phyloP scores from a whole-genome alignment of 2,797 vertebrate genomes.

The Lepus oiostolus region DNA sequence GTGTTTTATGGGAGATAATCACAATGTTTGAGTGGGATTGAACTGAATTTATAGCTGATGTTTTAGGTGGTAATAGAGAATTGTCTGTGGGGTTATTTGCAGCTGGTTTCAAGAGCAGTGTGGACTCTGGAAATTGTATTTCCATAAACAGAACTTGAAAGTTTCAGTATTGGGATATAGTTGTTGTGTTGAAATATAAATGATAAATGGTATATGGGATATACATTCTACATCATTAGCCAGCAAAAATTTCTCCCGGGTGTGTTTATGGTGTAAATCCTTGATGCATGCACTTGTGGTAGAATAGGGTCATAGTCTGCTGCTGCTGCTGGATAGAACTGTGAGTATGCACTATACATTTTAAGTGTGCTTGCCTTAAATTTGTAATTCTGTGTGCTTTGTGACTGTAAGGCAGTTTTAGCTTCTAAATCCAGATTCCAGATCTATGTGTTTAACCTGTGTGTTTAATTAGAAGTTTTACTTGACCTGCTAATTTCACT shows the following conservation, averaged over 20 bases:
- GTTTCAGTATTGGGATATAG: neutral
- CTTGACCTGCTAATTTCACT: constrained; percentile 73
- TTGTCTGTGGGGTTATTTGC: constrained; percentile 51
- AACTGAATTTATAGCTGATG: neutral
- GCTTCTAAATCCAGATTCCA: constrained; percentile 70
- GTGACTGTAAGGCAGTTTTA: constrained; percentile 63
- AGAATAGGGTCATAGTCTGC: neutral
- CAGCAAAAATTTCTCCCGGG: neutral
- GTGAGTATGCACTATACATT: neutral
- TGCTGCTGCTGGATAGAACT: neutral
- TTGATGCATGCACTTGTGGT: neutral
- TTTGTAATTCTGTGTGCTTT: constrained; percentile 67
- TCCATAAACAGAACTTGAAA: constrained; percentile 23
- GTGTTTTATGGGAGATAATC: constrained; percentile 53
- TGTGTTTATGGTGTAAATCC: constrained; percentile 1
- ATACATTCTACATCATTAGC: neutral
- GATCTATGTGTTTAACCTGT: constrained; percentile 75
- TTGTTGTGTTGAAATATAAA: constrained; percentile 57
- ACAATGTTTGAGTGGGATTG: neutral
- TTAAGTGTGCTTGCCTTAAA: constrained; percentile 61
- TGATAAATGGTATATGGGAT: constrained; percentile 21
- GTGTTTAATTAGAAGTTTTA: constrained; percentile 76
- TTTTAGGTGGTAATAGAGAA: constrained; percentile 30
- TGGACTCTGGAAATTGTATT: constrained; percentile 47
- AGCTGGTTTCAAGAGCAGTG: constrained; percentile 60